These are phyloP conservation scores for Cottoperca gobio DNA, from an alignment of 2,797 vertebrate species.

Conservation along the genomic window DNA sequence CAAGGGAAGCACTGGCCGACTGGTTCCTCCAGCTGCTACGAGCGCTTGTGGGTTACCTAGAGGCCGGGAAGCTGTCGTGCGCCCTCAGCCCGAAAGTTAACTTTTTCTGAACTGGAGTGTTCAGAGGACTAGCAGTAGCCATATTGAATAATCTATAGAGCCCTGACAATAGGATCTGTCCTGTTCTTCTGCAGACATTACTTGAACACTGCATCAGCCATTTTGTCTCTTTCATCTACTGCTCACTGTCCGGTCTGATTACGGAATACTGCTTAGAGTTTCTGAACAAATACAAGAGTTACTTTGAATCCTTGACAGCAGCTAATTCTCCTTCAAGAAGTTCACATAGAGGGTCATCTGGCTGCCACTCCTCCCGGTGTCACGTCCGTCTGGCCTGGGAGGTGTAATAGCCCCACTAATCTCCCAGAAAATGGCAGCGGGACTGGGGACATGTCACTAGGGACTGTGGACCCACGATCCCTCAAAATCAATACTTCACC, in stretches of 20 bases:
- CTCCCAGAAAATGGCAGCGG: constrained; percentile 82
- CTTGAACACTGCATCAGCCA: neutral
- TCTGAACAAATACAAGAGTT: constrained; percentile 14
- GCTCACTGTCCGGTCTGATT: neutral
- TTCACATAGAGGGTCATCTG: constrained; percentile 49
- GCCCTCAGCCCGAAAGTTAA: constrained; percentile 92
- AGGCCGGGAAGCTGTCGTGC: constrained; percentile 92
- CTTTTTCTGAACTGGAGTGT: constrained; percentile 88
- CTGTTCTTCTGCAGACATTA: neutral
- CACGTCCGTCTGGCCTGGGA: constrained; percentile 74
- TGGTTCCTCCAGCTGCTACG: constrained; percentile 93
- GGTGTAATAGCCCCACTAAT: constrained; percentile 84
- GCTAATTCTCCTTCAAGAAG: constrained; percentile 53
- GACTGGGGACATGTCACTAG: constrained; percentile 78
- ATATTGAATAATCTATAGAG: neutral
- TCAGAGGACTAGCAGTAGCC: neutral
- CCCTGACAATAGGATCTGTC: neutral
- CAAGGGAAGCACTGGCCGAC: constrained; percentile 90
- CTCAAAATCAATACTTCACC: constrained; percentile 81
- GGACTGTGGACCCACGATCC: constrained; percentile 66
- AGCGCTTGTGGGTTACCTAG: constrained; percentile 90
- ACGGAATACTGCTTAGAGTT: neutral
- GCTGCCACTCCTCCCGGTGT: constrained; percentile 58
- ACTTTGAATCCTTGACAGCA: constrained; percentile 28
- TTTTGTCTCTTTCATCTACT: neutral